Evolutionary conservation across 1,140 invertebrate genomes (phyloP), one percentile per base, ranked within the genome.

Genomic region (Pseudoatta argentina): DNA sequence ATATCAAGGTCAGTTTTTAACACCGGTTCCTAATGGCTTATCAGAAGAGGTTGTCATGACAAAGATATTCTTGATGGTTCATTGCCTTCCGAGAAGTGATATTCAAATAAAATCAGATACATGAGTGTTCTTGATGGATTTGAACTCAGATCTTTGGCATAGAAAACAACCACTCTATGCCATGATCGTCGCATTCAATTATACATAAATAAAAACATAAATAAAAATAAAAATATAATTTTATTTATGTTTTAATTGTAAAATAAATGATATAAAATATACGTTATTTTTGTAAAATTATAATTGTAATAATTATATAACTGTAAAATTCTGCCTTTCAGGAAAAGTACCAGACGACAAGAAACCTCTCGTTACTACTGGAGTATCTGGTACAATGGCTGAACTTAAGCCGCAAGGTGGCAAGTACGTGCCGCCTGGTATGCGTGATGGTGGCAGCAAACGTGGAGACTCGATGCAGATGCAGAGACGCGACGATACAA

Each of bases 371-470:
- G 51, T 85, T 6, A 91, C 73, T 39, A 66, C 93, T 4, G 93
- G 91, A 61, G 89, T 90, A 4, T 92, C 94, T 1, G 94, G 94
- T 91, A 92, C 96, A 71, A 94, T 91, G 21, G 85, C 93, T 34
- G 97, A 93, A 90, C 92, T 76, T 5, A 95, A 96, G 92, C 93
- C 94, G 44, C 93, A 93, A 57, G 93, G 95, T 30, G 94, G 93
- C 67, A 98, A 98, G 93, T 98, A 98, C 94, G 97, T 99, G 18
- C 98, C 98, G 8, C 98, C 98, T 24, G 97, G 96, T 93, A 94
- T 99, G 94, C 96, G 98, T 86, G 98, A 99, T 85, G 98, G 98
- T 39, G 97, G 96, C 6, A 96, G 95, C 24, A 97, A 97, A 90
- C 95, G 97, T 81, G 96, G 97, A 75, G 97, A 98, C 92, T 96